phyloP scores from a whole-genome alignment of 2,113 vertebrate species.

The Hypomesus transpacificus region DNA sequence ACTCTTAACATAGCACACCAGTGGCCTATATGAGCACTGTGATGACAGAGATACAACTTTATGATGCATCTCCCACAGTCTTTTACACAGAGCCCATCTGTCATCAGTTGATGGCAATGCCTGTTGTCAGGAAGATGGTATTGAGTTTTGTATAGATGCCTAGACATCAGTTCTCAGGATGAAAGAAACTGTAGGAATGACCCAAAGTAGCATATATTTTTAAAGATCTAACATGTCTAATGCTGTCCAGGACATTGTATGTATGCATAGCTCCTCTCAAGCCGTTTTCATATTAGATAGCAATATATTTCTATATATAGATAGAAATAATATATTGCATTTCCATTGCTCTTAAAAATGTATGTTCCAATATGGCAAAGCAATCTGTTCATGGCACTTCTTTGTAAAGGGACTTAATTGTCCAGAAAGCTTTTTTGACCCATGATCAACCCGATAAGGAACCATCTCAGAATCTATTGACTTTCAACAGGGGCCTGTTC shows the following conservation, averaged over 20 bases:
- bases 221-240: slow-evolving; percentile 13
- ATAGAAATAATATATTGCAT: neutral
- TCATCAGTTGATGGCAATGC: slow-evolving; percentile 18
- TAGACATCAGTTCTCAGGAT: slow-evolving; percentile 19
- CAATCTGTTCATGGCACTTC: neutral
- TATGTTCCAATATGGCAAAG: too few relatives aligned
- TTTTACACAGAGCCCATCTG: slow-evolving; percentile 26
- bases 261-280: slow-evolving; percentile 9
- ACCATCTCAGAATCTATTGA: neutral
- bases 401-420: too few relatives aligned
- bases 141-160: neutral
- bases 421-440: too few relatives aligned
- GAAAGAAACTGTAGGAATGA: neutral
- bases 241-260: slow-evolving; percentile 21
- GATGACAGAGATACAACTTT: slow-evolving; percentile 14
- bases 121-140: slow-evolving; percentile 14
- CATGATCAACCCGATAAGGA: neutral
- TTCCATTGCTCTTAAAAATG: neutral
- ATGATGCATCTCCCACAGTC: slow-evolving; percentile 8
- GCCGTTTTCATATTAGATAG: neutral
- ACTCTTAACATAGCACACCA: neutral
- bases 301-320: too few relatives aligned
- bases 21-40: slow-evolving; percentile 21
- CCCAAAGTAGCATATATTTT: neutral
- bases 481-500: too few relatives aligned